Evolutionary conservation across 2,113 vertebrate species (phyloP).

Genomic region (Myotis yumanensis): DNA sequence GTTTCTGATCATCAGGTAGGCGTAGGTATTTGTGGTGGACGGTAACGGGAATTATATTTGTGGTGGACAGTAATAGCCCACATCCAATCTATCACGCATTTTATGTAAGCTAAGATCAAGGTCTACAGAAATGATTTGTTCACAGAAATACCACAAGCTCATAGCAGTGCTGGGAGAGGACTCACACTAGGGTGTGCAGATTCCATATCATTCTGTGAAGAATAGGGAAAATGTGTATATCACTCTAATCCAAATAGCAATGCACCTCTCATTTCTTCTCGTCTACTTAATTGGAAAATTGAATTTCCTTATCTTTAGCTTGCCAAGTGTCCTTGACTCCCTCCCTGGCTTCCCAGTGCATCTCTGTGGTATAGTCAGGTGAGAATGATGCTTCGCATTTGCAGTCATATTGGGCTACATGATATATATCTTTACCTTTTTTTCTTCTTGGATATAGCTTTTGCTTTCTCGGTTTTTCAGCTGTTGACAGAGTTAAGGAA

Average conservation of each 20-base stretch:
- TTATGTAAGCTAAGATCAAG: constrained; percentile 40
- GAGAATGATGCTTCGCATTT: not conserved
- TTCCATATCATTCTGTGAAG: not conserved
- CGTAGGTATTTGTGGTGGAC: not conserved
- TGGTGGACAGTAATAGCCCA: not conserved
- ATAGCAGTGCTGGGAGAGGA: constrained; percentile 7
- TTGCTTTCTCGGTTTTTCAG: not conserved
- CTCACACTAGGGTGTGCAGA: not conserved
- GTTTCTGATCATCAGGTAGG: not conserved
- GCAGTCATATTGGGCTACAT: not conserved
- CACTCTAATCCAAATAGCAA: constrained; percentile 51
- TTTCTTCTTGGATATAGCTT: not conserved
- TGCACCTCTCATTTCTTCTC: constrained; percentile 44
- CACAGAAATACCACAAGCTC: not conserved
- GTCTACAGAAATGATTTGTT: constrained; percentile 26
- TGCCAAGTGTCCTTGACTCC: constrained; percentile 56
- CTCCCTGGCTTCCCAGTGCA: constrained; percentile 26
- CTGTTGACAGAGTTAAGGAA: not conserved
- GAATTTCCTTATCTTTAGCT: constrained; percentile 75
- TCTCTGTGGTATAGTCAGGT: not conserved
- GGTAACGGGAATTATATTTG: not conserved
- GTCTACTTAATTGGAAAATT: constrained; percentile 62
- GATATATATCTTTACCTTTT: not conserved
- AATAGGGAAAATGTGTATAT: constrained; percentile 45
- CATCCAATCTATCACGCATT: not conserved